Evolutionary conservation across 2,113 vertebrate genomes (phyloP), one percentile per base, ranked within the genome.

Genomic region (Emberiza fucata): DNA sequence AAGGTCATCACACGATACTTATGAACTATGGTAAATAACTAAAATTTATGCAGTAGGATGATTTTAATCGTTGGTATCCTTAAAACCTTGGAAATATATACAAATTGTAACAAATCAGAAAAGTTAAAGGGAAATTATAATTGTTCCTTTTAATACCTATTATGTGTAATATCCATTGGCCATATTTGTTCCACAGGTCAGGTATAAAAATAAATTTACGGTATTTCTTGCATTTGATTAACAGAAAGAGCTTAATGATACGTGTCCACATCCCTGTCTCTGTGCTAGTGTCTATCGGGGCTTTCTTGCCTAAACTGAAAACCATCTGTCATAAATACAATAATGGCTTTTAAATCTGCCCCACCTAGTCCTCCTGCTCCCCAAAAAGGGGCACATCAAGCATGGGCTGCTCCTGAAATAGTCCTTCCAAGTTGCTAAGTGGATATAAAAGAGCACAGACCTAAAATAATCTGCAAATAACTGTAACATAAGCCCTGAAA

Each of bases 401-500:
- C 18, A 39, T 6, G 20, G 54, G 45, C 86, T 69, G 88, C 88
- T 91, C 94, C 95, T 76, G 69, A 87, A 79, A 83, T 81, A 86
- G 92, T 96, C 92, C 82, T 68, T 81, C 56, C 91, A 63, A 77
- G 95, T 89, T 95, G 81, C 89, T 85, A 94, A 93, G 82, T 90
- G 81, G 95, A 83, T 92, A 93, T 84, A 93, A 97, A 97, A 96
- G 63, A 94, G 89, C 88, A 88, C 82, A 92, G 91, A 92, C 82
- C 95, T 70, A 91, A 96, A 97, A 97, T 94, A 93, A 96, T 97
- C 95, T 96, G 92, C 84, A 95, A 96, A 96, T 79, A 75, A 37
- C 73, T 90, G 81, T 83, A 95, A 96, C 84, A 68, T 81, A 96
- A 92, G 63, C 86, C 88, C 81, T 85, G 68, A 91, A 91, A 91